Evolutionary conservation across 2,888 invertebrate species (phyloP), one percentile per base, ranked within the genome.

Genomic region (Apotomis turbidana): DNA sequence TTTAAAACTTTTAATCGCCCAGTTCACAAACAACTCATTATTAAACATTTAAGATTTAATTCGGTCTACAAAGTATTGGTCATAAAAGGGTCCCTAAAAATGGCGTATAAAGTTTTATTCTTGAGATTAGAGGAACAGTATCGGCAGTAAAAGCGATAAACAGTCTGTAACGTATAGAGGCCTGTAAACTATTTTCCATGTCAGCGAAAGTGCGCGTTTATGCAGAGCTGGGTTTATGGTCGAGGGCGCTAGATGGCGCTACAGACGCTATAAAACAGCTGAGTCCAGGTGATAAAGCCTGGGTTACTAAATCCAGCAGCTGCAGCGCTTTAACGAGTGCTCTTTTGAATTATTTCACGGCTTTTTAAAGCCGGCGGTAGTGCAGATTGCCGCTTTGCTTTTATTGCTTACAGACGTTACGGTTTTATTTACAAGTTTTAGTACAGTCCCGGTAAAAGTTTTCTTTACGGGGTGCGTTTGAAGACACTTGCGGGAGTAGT

Each of bases 161-260:
- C 88, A 88, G 83, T 83, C 83, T 83, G 84, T 87, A 83, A 85
- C 82, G 84, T 79, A 83, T 82, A 79, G 77, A 87, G 86, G 86
- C 87, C 85, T 89, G 87, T 91, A 90, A 91, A 91, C 91, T 91
- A 91, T 91, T 91, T 91, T 89, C 90, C 89, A 87, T 90, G 91
- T 91, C 91, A 90, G 90, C 91, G 84, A 90, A 90, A 90, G 87
- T 87, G 85, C 85, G 83, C 86, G 84, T 88, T 90, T 89, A 90
- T 87, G 85, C 85, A 85, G 71, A 81, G 81, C 74, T 76, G 80
- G 81, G 83, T 89, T 87, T 88, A 88, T 83, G 82, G 74, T 76
- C 74, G 77, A 78, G 71, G 75, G 78, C 79, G 79, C 81, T 74
- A 79, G 80, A 79, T 77, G 78, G 78, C 79, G 79, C 81, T 74